A percentile compares a stretch with the other conserved stretches of the same genome.
Conservation (phyloP, 2,113 vertebrate genomes). For the Xenopus laevis region DNA sequence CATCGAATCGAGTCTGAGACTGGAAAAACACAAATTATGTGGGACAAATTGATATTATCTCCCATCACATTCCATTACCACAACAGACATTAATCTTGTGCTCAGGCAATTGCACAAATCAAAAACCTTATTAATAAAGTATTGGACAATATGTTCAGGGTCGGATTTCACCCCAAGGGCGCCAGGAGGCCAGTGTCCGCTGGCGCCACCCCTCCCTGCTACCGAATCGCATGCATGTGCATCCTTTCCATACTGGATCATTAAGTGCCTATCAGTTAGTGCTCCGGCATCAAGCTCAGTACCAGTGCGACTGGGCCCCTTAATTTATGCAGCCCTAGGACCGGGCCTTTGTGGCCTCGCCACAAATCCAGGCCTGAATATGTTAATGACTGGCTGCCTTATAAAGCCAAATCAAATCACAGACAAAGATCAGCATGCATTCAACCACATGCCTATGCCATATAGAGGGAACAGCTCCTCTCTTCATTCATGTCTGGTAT, state of each 20-base stretch:
- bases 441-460: neutral
- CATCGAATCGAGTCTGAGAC: neutral
- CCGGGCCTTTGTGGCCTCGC: too few relatives aligned
- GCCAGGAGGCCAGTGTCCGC: too few relatives aligned
- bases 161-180: too few relatives aligned
- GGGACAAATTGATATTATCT: slow-evolving; percentile 5
- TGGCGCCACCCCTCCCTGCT: too few relatives aligned
- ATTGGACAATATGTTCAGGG: too few relatives aligned
- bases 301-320: too few relatives aligned
- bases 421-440: neutral
- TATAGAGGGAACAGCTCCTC: neutral
- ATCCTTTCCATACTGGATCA: too few relatives aligned
- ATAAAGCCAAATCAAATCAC: slow-evolving; percentile 4
- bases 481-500: neutral
- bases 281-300: too few relatives aligned
- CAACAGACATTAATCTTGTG: slow-evolving; percentile 5
- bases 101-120: slow-evolving; percentile 17
- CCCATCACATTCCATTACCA: neutral
- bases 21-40: slow-evolving; percentile 5
- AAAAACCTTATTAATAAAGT: slow-evolving; percentile 4
- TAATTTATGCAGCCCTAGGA: too few relatives aligned
- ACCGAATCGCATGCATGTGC: too few relatives aligned
- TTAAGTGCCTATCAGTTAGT: too few relatives aligned
- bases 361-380: too few relatives aligned
- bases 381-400: slow-evolving; percentile 4